phyloP scores from a whole-genome alignment of 1,140 invertebrate species.

The Pectinophora gossypiella region DNA sequence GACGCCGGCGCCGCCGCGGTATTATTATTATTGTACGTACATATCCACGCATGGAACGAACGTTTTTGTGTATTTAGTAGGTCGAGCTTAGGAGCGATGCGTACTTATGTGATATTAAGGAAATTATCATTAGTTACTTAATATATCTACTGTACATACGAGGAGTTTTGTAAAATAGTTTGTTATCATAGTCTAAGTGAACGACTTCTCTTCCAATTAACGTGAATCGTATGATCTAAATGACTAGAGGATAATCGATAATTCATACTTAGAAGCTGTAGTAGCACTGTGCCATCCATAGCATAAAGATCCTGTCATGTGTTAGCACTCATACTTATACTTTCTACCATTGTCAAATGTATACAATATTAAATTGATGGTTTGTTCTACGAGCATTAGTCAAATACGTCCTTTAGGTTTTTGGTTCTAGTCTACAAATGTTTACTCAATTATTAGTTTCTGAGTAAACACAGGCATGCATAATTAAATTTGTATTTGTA shows the following conservation, averaged over 20 bases:
- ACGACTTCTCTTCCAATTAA: constrained; percentile 35
- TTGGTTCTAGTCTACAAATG: constrained; percentile 59
- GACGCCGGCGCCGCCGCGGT: constrained; percentile 30
- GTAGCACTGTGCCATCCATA: constrained; percentile 19
- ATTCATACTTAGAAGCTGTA: constrained; percentile 5
- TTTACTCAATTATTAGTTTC: constrained; percentile 24
- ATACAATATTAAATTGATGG: background rate
- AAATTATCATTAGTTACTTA: constrained; percentile 26
- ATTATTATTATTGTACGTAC: constrained; percentile 52
- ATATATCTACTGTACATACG: constrained; percentile 4
- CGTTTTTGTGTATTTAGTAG: constrained; percentile 37
- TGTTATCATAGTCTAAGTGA: constrained; percentile 23
- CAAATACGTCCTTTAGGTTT: constrained; percentile 38
- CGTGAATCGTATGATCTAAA: background rate
- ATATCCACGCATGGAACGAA: constrained; percentile 55
- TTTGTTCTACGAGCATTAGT: too few species aligned
- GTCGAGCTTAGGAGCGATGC: constrained; percentile 47
- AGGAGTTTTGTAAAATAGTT: constrained; percentile 24
- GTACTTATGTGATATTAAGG: constrained; percentile 74
- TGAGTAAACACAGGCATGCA: constrained; percentile 24
- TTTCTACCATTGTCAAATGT: too few species aligned
- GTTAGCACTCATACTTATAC: too few species aligned
- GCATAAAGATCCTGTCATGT: constrained; percentile 7
- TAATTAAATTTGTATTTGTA: constrained; percentile 54
- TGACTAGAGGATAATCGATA: background rate